These are phyloP conservation scores for Incurvaria masculella DNA, from an alignment of 2,888 invertebrate species.

Conservation along the genomic window DNA sequence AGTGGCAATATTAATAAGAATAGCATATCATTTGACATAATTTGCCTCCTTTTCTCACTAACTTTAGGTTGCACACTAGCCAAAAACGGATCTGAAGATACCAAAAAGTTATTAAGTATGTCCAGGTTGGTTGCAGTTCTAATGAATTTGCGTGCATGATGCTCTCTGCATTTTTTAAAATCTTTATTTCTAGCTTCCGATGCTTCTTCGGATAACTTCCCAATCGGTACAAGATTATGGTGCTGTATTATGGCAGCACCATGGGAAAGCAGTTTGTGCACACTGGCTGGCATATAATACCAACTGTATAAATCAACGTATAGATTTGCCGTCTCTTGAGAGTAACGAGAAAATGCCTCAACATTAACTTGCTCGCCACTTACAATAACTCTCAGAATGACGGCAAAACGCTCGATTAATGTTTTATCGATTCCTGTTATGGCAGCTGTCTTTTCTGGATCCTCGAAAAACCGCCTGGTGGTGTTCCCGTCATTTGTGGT, in stretches of 20 bases:
- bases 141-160: neutral
- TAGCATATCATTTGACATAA: neutral
- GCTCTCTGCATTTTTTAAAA: constrained; percentile 2
- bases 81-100: neutral
- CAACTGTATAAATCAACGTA: neutral
- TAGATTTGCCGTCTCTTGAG: neutral
- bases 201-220: neutral
- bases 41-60: neutral
- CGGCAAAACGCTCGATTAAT: neutral
- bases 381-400: neutral
- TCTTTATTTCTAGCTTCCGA: constrained; percentile 1
- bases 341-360: too few relatives aligned
- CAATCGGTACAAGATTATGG: neutral
- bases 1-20: neutral
- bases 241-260: constrained; percentile 2
- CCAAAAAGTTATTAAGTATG: neutral
- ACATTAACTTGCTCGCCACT: constrained; percentile 1
- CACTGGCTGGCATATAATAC: constrained; percentile 1
- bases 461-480: constrained; percentile 10
- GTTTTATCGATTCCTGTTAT: constrained; percentile 3
- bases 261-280: constrained; percentile 4
- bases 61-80: neutral
- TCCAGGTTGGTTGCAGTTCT: neutral
- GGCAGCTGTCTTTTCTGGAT: constrained; percentile 7
- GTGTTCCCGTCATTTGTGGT: constrained; percentile 13